Conservation (phyloP, 2,113 vertebrate species). For the Pterophyllum scalare region DNA sequence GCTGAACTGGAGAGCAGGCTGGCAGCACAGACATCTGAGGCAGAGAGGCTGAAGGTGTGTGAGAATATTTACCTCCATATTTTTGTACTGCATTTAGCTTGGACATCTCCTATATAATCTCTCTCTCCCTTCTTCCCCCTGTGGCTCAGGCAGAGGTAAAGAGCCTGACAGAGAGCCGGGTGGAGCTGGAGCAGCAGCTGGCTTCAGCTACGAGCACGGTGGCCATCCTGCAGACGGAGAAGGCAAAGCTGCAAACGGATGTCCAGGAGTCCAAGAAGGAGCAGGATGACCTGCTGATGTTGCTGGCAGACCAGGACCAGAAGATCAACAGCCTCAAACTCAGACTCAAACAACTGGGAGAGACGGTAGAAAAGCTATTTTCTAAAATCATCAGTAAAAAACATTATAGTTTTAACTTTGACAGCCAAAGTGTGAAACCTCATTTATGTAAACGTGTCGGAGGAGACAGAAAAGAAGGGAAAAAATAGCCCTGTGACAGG, state of each 20-base stretch:
- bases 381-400: not conserved
- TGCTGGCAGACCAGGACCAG: slow-evolving; percentile 97
- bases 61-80: not conserved
- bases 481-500: not conserved
- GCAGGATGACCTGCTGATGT: slow-evolving; percentile 95
- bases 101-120: not conserved
- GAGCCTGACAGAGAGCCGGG: slow-evolving; percentile 79
- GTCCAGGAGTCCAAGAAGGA: slow-evolving; percentile 94
- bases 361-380: slow-evolving; percentile 80
- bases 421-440: not conserved
- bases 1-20: slow-evolving; percentile 84
- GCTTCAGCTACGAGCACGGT: slow-evolving; percentile 89
- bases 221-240: slow-evolving; percentile 92
- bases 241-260: slow-evolving; percentile 86
- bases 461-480: not conserved
- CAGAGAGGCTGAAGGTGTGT: slow-evolving; percentile 86
- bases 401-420: not conserved
- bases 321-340: slow-evolving; percentile 88
- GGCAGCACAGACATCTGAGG: slow-evolving; percentile 80
- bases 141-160: slow-evolving; percentile 83
- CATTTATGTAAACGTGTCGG: not conserved
- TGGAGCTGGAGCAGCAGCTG: slow-evolving; percentile 85
- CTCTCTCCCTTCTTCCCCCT: not conserved
- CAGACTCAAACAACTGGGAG: slow-evolving; percentile 89
- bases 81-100: not conserved